phyloP scores from a whole-genome alignment of 2,797 vertebrate genomes.

The Myotis planiceps region DNA sequence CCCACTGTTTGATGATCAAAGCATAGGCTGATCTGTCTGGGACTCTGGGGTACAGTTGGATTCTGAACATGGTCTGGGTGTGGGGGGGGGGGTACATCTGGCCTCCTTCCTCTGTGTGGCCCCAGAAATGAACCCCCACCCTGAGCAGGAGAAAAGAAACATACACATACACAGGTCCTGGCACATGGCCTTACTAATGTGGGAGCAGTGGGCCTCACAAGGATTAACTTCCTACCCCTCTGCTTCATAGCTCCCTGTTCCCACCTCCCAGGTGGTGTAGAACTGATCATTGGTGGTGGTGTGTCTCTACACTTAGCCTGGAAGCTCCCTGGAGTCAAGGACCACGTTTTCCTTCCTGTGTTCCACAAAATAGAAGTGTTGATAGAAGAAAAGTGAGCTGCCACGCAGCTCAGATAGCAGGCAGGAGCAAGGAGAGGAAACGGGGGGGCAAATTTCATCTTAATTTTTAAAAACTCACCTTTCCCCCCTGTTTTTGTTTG shows the following conservation, averaged over 20 bases:
- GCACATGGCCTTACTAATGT: rapidly evolving
- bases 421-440: background rate
- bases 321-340: background rate
- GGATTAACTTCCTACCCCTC: background rate
- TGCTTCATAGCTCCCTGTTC: background rate
- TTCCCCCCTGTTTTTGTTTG: background rate
- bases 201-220: background rate
- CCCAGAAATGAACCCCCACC: background rate
- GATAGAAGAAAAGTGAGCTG: background rate
- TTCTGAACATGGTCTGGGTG: background rate
- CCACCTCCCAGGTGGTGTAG: no score
- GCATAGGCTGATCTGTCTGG: background rate
- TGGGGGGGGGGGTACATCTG: rapidly evolving
- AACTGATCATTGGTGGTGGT: background rate
- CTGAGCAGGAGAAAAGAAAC: background rate
- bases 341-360: background rate
- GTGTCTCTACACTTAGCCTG: background rate
- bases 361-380: background rate
- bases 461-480: background rate
- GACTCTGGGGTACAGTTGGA: background rate
- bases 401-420: background rate
- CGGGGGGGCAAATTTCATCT: background rate
- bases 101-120: background rate
- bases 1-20: background rate
- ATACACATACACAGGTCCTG: background rate